These are phyloP conservation scores for Vannuccia rotundouncinata DNA, from an alignment of 2,888 invertebrate species.

Conservation along the genomic window DNA sequence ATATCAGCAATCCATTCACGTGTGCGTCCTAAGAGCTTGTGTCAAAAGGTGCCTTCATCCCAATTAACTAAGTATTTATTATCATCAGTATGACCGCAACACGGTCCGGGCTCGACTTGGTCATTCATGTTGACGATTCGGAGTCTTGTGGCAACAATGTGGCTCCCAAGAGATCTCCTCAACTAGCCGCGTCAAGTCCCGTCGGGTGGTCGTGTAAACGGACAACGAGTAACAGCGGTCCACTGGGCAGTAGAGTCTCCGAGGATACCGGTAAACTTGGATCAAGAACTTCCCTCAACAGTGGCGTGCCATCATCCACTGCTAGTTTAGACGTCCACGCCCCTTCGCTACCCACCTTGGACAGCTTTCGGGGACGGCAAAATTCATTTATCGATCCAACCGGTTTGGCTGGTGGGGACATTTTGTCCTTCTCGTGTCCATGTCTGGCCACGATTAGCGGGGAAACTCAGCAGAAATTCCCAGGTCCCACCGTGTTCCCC, in stretches of 20 bases:
- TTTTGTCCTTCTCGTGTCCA: not conserved
- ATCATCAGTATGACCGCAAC: not conserved
- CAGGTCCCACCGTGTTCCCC: not conserved
- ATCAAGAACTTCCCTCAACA: slow-evolving; percentile 1
- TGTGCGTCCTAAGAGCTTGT: too few species aligned
- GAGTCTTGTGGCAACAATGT: not conserved
- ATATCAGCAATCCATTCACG: too few species aligned
- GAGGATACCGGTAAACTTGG: not conserved
- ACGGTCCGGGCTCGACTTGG: not conserved
- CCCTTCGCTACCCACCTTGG: not conserved
- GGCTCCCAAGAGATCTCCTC: not conserved
- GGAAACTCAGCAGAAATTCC: not conserved
- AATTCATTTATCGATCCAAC: not conserved
- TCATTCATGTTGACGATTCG: not conserved
- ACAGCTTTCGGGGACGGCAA: not conserved
- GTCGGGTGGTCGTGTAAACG: not conserved
- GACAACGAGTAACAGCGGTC: not conserved
- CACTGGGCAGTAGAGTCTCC: not conserved
- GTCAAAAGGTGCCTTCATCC: too few species aligned
- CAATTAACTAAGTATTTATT: too few species aligned
- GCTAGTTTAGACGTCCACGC: not conserved
- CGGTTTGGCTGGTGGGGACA: not conserved
- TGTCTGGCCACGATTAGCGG: not conserved
- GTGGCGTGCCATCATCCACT: not conserved
- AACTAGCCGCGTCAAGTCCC: not conserved